A percentile compares a stretch with the other conserved stretches of the same genome.
phyloP scores from a whole-genome alignment of 2,888 invertebrate genomes.

The Orthosia incerta region DNA sequence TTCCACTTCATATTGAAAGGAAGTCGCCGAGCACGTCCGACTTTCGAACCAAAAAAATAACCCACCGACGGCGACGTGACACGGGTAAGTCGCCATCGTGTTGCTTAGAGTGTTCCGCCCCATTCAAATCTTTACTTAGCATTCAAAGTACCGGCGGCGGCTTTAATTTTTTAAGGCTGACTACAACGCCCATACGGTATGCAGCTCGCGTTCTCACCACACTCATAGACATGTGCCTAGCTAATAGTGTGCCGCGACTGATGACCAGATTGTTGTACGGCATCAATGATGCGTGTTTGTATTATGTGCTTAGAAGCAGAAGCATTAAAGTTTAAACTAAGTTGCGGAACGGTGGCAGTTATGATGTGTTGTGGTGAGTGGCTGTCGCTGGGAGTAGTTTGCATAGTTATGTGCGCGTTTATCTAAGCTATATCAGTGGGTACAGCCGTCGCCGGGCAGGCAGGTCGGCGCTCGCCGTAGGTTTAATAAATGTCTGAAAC shows the following conservation, averaged over 20 bases:
- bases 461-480: conserved; percentile 75
- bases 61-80: conserved; percentile 81
- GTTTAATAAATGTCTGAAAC: conserved; percentile 77
- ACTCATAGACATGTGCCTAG: conserved; percentile 84
- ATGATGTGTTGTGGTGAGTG: conserved; percentile 64
- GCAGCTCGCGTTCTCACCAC: conserved; percentile 86
- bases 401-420: conserved; percentile 88
- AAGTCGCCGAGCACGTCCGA: conserved; percentile 78
- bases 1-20: conserved; percentile 77
- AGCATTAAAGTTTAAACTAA: conserved; percentile 74
- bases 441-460: conserved; percentile 77
- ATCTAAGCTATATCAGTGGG: conserved; percentile 86
- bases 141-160: conserved; percentile 84
- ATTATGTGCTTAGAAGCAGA: conserved; percentile 69
- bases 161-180: conserved; percentile 87
- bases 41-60: conserved; percentile 79
- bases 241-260: conserved; percentile 82
- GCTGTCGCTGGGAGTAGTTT: conserved; percentile 80
- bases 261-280: conserved; percentile 64
- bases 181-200: conserved; percentile 85
- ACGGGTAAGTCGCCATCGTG: conserved; percentile 80
- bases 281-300: conserved; percentile 48
- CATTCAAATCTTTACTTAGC: conserved; percentile 87
- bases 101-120: conserved; percentile 79
- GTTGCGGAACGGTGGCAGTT: conserved; percentile 65